Evolutionary conservation across 1,140 invertebrate species (phyloP).

Genomic region (Monomorium pharaonis): DNA sequence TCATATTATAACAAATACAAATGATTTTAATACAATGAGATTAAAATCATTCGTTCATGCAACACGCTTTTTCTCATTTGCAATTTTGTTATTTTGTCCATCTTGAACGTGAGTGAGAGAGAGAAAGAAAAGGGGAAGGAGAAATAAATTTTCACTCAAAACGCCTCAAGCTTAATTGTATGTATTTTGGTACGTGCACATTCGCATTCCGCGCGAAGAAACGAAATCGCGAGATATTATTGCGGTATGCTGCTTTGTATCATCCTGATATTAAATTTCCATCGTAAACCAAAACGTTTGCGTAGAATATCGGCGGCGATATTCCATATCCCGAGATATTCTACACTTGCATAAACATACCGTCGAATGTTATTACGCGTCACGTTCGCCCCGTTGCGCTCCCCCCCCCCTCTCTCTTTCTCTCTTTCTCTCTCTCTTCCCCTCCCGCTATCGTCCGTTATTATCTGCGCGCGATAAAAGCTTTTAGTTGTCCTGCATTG

Average conservation of each 20-base stretch:
- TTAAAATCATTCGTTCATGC: background rate
- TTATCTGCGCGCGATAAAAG: constrained; percentile 49
- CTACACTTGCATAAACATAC: constrained; percentile 42
- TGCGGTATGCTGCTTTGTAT: constrained; percentile 46
- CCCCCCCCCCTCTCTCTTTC: background rate
- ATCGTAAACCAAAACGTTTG: constrained; percentile 62
- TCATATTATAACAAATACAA: background rate
- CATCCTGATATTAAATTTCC: constrained; percentile 67
- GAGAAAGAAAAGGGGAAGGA: background rate
- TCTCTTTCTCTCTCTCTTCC: no score
- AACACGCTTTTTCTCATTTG: constrained; percentile 43
- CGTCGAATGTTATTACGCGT: constrained; percentile 47
- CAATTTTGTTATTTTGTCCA: constrained; percentile 68
- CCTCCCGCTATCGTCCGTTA: constrained; percentile 9
- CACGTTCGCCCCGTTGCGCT: background rate
- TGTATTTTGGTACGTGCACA: constrained; percentile 8
- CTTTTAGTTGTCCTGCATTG: constrained; percentile 52
- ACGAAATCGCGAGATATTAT: constrained; percentile 69
- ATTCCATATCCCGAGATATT: constrained; percentile 35
- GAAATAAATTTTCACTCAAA: constrained; percentile 61
- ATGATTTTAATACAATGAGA: background rate
- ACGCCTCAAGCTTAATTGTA: constrained; percentile 67
- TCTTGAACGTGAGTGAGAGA: no score
- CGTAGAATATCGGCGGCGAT: constrained; percentile 47
- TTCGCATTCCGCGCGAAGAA: constrained; percentile 58